These are phyloP conservation scores for Callipepla californica DNA, from an alignment of 2,113 vertebrate species.

Conservation along the genomic window DNA sequence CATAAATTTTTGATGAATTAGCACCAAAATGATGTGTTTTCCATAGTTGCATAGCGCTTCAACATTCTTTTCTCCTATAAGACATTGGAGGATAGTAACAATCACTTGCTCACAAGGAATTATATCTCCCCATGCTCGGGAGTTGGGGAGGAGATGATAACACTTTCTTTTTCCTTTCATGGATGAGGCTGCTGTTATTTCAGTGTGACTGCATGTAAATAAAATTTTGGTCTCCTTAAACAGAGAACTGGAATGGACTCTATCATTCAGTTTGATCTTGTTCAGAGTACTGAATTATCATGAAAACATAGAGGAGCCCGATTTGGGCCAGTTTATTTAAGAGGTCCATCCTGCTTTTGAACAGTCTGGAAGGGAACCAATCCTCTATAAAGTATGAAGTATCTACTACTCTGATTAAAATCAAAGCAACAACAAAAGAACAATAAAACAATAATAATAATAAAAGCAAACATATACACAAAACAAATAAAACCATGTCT, in stretches of 20 bases:
- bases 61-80: neutral
- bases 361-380: neutral
- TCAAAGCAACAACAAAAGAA: neutral
- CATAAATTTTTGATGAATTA: neutral
- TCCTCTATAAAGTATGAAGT: neutral
- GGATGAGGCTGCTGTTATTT: neutral
- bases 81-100: neutral
- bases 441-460: no score
- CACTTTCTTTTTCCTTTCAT: neutral
- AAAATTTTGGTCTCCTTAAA: neutral
- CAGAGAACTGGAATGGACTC: neutral
- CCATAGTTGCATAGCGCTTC: neutral
- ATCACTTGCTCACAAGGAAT: neutral
- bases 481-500: neutral
- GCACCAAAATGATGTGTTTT: neutral
- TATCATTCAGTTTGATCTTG: neutral
- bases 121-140: neutral
- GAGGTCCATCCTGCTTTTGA: neutral
- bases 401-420: neutral
- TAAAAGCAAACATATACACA: no score
- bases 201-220: neutral
- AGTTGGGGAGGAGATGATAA: neutral
- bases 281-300: neutral
- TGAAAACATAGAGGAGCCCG: neutral
- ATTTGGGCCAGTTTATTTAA: neutral